Evolutionary conservation across 2,888 invertebrate genomes (phyloP), one percentile per base, ranked within the genome.

Genomic region (Luperina nickerlii): DNA sequence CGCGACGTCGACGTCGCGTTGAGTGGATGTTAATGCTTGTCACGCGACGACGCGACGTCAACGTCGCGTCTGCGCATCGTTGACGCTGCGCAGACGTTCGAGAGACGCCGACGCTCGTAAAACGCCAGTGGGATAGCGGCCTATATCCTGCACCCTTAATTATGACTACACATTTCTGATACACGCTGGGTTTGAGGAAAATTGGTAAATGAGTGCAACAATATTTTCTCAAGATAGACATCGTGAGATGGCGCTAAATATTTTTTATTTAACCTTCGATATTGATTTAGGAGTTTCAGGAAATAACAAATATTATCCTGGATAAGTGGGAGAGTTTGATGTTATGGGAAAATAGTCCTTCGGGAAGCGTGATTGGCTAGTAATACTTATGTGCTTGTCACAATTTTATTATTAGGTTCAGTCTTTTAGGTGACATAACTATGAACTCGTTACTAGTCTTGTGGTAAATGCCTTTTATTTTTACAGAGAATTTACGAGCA

Each of bases 281-380:
- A 75, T 84, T 78, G 75, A 75, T 82, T 85, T 74, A 85, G 70
- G 78, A 70, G 85, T 78, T 70, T 63, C 60, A 75, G 73, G 75
- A 82, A 78, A 82, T 78, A 85, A 24, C 73, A 75, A 82, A 84
- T 84, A 85, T 84, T 82, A 75, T 76, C 57, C 75, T 66, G 7
- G 15, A 74, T 75, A 78, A 84, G 78, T 66, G 68, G 68, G 8
- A 32, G 15, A 51, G 57, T 9, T 75, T 73, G 51, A 74, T 70
- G 66, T 63, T 73, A 27, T 13, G 54, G 75, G 69, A 75, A 82
- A 73, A 78, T 42, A 63, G 62, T 13, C 27, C 32, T 27, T 62
- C 8, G 38, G n/a, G 2, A 24, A 63, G 38, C 24, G 13, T 54
- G 65, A 54, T 70, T 27, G 45, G 11, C 27, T 54, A 38, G 62